A percentile compares a stretch with the other conserved stretches of the same genome.
Conservation (phyloP, 1,140 invertebrate genomes). For the Papilio glaucus region DNA sequence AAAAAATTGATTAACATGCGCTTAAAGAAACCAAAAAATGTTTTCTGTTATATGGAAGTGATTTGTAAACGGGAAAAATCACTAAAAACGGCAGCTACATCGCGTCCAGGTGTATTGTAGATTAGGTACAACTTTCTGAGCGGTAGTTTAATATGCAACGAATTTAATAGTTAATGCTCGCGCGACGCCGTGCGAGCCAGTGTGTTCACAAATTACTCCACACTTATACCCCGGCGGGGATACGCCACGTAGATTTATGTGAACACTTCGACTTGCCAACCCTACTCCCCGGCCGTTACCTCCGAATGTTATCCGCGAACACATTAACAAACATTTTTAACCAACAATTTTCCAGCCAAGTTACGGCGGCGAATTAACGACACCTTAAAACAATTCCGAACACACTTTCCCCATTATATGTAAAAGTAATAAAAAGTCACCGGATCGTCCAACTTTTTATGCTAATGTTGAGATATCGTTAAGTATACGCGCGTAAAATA, state of each 20-base stretch:
- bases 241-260: conserved; percentile 68
- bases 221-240: conserved; percentile 65
- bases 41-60: conserved; percentile 2
- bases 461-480: conserved; percentile 48
- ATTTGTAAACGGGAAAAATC: conserved; percentile 5
- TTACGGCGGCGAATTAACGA: conserved; percentile 26
- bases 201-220: conserved; percentile 76
- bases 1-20: too few relatives aligned
- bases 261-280: conserved; percentile 61
- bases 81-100: conserved; percentile 44
- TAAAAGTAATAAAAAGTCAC: conserved; percentile 50
- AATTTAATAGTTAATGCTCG: conserved; percentile 80
- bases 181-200: conserved; percentile 60
- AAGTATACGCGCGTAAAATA: conserved; percentile 13
- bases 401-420: conserved; percentile 58
- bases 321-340: conserved; percentile 36
- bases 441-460: conserved; percentile 47
- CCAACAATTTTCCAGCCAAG: conserved; percentile 1
- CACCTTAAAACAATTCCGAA: conserved; percentile 45
- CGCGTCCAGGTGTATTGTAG: conserved; percentile 54
- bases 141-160: conserved; percentile 78
- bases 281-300: conserved; percentile 44
- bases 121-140: conserved; percentile 60
- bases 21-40: too few relatives aligned
- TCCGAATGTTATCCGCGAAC: conserved; percentile 44